These are phyloP conservation scores for Araneus ventricosus DNA, from an alignment of 1,140 invertebrate species.

Conservation along the genomic window DNA sequence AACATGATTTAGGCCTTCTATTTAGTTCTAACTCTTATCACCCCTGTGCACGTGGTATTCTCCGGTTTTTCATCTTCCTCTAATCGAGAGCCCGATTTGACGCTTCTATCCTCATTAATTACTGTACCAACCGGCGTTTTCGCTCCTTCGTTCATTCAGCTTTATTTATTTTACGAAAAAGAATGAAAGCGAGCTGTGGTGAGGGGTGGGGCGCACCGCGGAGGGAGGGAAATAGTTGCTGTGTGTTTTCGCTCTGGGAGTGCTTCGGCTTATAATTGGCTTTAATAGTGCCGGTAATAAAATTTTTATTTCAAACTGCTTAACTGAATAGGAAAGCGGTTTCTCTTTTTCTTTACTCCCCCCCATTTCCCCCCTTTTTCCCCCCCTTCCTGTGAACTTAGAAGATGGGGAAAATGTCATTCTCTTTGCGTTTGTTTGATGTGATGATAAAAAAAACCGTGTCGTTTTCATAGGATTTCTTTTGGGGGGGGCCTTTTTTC, in stretches of 20 bases:
- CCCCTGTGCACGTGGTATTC: neutral
- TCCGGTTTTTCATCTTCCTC: neutral
- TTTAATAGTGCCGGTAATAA: slow-evolving; percentile 49
- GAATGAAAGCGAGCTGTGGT: neutral
- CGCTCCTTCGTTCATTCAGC: neutral
- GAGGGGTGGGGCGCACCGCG: neutral
- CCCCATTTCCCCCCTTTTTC: neutral
- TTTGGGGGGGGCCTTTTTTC: too few species aligned
- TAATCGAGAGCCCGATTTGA: neutral
- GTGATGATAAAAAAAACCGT: too few species aligned
- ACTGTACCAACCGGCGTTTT: too few species aligned
- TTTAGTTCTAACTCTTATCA: neutral
- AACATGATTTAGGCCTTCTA: too few species aligned
- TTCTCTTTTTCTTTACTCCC: neutral
- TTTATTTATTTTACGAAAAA: neutral
- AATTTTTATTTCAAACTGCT: slow-evolving; percentile 24
- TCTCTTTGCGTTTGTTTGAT: too few species aligned
- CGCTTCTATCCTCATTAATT: neutral
- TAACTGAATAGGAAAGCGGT: neutral
- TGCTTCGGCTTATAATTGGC: slow-evolving; percentile 37
- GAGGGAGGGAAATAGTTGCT: neutral
- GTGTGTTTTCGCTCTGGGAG: neutral
- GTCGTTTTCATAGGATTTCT: too few species aligned
- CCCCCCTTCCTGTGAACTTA: neutral
- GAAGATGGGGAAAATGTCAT: too few species aligned